These are phyloP conservation scores for Arnoldichthys spilopterus DNA, from an alignment of 2,797 vertebrate genomes.

Conservation along the genomic window DNA sequence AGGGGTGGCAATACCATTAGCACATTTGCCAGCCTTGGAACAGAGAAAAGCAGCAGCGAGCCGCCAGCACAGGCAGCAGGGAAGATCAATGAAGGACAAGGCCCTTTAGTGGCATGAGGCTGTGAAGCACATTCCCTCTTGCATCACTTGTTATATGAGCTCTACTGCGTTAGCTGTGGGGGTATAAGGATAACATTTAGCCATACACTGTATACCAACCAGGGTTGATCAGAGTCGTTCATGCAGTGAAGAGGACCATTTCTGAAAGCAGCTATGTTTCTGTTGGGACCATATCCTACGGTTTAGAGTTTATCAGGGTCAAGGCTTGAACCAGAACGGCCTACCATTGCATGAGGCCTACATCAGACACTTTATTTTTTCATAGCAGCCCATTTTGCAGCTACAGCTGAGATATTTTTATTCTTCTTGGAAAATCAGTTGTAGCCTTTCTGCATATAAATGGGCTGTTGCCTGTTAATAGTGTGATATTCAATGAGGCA, in stretches of 20 bases:
- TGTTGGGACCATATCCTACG: constrained; percentile 25
- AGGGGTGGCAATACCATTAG: constrained; percentile 61
- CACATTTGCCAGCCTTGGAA: constrained; percentile 58
- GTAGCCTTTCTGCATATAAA: constrained; percentile 10
- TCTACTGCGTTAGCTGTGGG: constrained; percentile 41
- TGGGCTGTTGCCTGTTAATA: background rate
- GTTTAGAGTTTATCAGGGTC: constrained; percentile 34
- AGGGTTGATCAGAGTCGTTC: constrained; percentile 23
- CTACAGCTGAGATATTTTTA: constrained; percentile 16
- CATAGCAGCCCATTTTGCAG: constrained; percentile 1
- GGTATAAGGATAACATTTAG: constrained; percentile 51
- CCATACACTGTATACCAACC: constrained; percentile 42
- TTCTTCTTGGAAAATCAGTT: background rate
- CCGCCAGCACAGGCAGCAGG: constrained; percentile 49
- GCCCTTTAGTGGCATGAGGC: constrained; percentile 54
- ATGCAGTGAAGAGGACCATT: constrained; percentile 28
- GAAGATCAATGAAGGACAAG: constrained; percentile 58
- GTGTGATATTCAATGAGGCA: background rate
- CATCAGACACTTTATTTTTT: background rate
- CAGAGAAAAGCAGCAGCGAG: constrained; percentile 54
- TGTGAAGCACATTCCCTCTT: constrained; percentile 51
- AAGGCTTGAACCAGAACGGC: background rate
- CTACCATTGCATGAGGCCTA: background rate
- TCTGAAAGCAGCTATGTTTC: constrained; percentile 31
- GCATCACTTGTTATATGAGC: constrained; percentile 53